phyloP scores from a whole-genome alignment of 2,797 vertebrate genomes.

The Bucorvus abyssinicus region DNA sequence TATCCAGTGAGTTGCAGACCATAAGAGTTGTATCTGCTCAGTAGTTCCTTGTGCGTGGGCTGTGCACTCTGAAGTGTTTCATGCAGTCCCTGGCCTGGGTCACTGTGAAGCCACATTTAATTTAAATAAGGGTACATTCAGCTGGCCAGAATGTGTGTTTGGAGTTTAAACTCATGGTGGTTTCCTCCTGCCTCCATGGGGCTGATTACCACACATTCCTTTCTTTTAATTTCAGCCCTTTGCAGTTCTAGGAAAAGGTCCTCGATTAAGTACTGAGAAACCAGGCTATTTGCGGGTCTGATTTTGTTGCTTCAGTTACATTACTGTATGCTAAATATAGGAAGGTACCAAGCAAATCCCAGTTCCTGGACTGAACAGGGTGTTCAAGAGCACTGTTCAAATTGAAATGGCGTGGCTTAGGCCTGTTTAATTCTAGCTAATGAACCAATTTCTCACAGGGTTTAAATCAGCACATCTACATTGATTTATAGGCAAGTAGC shows the following conservation, averaged over 20 bases:
- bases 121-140: slow-evolving; percentile 27
- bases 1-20: background rate
- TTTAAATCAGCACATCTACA: slow-evolving; percentile 23
- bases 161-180: slow-evolving; percentile 26
- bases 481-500: slow-evolving; percentile 46
- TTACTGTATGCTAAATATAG: slow-evolving; percentile 71
- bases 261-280: slow-evolving; percentile 62
- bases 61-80: background rate
- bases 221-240: slow-evolving; percentile 65
- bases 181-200: slow-evolving; percentile 36
- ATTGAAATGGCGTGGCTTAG: slow-evolving; percentile 13
- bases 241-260: slow-evolving; percentile 66
- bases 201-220: slow-evolving; percentile 63
- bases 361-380: slow-evolving; percentile 43
- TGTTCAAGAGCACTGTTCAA: slow-evolving; percentile 33
- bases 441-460: slow-evolving; percentile 1
- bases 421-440: slow-evolving; percentile 35
- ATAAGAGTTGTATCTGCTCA: background rate
- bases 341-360: slow-evolving; percentile 29
- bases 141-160: background rate
- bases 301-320: slow-evolving; percentile 58
- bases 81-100: background rate
- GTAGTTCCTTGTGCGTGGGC: background rate
- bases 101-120: background rate
- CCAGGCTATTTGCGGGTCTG: slow-evolving; percentile 49